Conservation (phyloP, 2,888 invertebrate species). For the Erpobdella octoculata region DNA sequence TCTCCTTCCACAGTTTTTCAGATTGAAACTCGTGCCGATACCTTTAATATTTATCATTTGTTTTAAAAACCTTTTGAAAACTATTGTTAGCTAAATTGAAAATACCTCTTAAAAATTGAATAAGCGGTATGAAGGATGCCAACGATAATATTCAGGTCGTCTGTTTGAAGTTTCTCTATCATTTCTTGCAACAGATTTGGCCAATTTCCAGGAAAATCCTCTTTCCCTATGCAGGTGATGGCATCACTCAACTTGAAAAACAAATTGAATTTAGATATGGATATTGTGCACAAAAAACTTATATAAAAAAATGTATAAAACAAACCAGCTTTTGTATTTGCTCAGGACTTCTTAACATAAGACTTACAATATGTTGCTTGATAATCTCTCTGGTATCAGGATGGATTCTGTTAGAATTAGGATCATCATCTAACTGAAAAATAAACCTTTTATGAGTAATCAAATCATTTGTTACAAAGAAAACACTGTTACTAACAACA, state of each 20-base stretch:
- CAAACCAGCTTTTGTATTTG: constrained; percentile 74
- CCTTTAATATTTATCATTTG: no score
- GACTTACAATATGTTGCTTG: constrained; percentile 74
- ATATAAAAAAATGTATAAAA: not conserved
- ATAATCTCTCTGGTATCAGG: constrained; percentile 69
- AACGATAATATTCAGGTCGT: constrained; percentile 87
- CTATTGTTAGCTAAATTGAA: not conserved
- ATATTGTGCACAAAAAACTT: not conserved
- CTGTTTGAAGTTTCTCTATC: constrained; percentile 75
- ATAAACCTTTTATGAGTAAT: not conserved
- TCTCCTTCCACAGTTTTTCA: constrained; percentile 87
- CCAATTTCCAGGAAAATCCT: constrained; percentile 95
- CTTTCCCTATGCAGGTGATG: constrained; percentile 86
- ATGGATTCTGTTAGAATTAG: constrained; percentile 71
- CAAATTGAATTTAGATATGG: not conserved
- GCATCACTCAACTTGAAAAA: constrained; percentile 71
- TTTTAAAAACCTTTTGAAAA: no score
- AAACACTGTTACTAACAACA: constrained; percentile 41
- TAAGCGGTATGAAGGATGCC: constrained; percentile 89
- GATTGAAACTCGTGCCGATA: constrained; percentile 94
- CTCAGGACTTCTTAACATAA: constrained; percentile 86
- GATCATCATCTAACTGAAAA: constrained; percentile 59
- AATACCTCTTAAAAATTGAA: constrained; percentile 76
- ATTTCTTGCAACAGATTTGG: constrained; percentile 82
- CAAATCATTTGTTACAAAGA: not conserved